phyloP scores from a whole-genome alignment of 2,797 vertebrate genomes.

The Schizopygopsis malacanthus region DNA sequence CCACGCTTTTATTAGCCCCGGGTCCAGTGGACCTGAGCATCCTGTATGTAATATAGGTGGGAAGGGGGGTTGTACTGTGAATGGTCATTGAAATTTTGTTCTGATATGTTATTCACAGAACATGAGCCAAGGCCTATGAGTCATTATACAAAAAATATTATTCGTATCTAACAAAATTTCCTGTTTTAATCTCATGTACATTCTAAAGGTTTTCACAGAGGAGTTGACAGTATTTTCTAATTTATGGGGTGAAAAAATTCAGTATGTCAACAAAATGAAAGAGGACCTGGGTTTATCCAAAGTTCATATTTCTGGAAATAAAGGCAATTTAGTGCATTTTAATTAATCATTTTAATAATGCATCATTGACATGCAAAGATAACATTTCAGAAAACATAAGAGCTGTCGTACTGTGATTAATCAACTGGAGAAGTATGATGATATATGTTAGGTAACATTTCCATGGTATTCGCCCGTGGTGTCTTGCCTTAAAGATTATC shows the following conservation, averaged over 20 bases:
- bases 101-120: too few relatives aligned
- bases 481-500: neutral
- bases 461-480: neutral
- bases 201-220: neutral
- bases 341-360: neutral
- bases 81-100: too few relatives aligned
- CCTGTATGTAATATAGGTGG: too few relatives aligned
- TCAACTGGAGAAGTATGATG: neutral
- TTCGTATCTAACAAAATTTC: neutral
- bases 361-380: too few relatives aligned
- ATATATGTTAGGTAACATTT: neutral
- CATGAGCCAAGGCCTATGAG: too few relatives aligned
- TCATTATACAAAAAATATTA: too few relatives aligned
- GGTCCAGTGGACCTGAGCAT: too few relatives aligned
- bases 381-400: neutral
- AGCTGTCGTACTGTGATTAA: neutral
- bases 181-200: neutral
- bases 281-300: neutral
- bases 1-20: too few relatives aligned
- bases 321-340: neutral
- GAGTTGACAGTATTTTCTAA: neutral
- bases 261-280: neutral
- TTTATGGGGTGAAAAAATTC: neutral
- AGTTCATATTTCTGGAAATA: neutral
- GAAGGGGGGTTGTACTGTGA: too few relatives aligned